phyloP scores from a whole-genome alignment of 1,140 invertebrate genomes.

The Pseudoatta argentina region DNA sequence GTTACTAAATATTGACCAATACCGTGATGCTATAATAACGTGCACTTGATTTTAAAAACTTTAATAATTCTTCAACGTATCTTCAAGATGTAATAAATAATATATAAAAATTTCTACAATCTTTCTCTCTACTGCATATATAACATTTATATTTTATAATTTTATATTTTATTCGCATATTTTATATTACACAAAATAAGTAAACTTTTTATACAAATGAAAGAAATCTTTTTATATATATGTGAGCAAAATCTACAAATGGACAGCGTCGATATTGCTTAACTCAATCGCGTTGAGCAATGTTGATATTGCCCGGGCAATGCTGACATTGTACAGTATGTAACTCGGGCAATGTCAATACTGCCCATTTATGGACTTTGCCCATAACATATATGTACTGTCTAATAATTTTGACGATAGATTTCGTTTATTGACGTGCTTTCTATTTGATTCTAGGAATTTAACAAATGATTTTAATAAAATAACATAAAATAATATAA shows the following conservation, averaged over 20 bases:
- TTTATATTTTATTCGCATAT: background rate
- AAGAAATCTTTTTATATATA: background rate
- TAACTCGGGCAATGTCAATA: too few relatives aligned
- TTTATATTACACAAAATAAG: background rate
- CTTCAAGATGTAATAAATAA: slow-evolving; percentile 2
- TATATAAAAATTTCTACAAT: background rate
- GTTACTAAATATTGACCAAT: slow-evolving; percentile 27
- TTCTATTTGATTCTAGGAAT: slow-evolving; percentile 10
- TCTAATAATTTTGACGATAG: background rate
- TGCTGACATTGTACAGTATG: background rate
- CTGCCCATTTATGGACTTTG: too few relatives aligned
- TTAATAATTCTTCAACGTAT: background rate
- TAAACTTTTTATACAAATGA: background rate
- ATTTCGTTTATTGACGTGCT: background rate
- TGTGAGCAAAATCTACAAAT: too few relatives aligned
- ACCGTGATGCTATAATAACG: slow-evolving; percentile 22
- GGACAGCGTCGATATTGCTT: too few relatives aligned
- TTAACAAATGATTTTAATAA: background rate
- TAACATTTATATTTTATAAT: background rate
- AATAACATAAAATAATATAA: background rate
- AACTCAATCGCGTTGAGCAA: too few relatives aligned
- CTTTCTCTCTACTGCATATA: background rate
- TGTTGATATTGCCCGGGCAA: too few relatives aligned
- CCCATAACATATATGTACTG: too few relatives aligned
- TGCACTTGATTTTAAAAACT: background rate